These are phyloP conservation scores for Cettia cetti DNA, from an alignment of 2,113 vertebrate species.

Conservation along the genomic window DNA sequence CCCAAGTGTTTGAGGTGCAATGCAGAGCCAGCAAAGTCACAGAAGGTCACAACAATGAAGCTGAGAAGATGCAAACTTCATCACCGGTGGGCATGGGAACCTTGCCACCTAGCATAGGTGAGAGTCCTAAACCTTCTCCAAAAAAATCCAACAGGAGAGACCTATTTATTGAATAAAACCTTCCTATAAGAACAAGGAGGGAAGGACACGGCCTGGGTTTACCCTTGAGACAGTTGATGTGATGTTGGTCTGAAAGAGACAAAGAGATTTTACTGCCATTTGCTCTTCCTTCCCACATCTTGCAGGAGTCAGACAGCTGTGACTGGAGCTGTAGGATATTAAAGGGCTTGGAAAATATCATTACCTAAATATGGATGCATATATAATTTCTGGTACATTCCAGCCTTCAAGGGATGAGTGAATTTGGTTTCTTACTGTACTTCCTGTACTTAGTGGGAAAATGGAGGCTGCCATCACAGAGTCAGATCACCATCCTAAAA, in stretches of 20 bases:
- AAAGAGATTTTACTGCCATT: conserved; percentile 67
- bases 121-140: neutral
- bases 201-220: conserved; percentile 46
- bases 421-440: neutral
- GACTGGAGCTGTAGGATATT: conserved; percentile 57
- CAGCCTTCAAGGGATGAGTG: rapidly evolving
- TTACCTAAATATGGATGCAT: neutral
- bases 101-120: neutral
- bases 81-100: neutral
- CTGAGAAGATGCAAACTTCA: neutral
- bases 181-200: neutral
- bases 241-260: conserved; percentile 34
- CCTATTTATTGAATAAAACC: neutral
- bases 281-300: conserved; percentile 62
- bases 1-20: rapidly evolving
- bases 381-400: neutral
- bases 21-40: neutral
- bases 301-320: conserved; percentile 57
- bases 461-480: neutral
- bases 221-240: conserved; percentile 56
- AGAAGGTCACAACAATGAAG: neutral
- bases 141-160: neutral
- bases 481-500: neutral
- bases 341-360: conserved; percentile 69
- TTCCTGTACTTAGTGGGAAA: neutral